Evolutionary conservation across 1,140 invertebrate genomes (phyloP).

Genomic region (Drosophila gunungcola): DNA sequence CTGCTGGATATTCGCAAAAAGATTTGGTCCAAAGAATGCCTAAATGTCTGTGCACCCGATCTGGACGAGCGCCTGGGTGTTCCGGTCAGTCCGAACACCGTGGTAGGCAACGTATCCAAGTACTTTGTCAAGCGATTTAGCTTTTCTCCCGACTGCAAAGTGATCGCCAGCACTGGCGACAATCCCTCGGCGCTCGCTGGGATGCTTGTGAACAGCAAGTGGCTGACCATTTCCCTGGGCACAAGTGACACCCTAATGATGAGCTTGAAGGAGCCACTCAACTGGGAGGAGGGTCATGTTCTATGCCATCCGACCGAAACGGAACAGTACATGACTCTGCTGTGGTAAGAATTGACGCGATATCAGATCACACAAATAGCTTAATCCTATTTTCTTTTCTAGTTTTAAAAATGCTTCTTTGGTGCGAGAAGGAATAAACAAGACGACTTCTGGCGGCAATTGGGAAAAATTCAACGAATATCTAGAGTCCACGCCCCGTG

Average conservation of each 20-base stretch:
- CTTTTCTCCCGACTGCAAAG: conserved; percentile 91
- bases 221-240: conserved; percentile 95
- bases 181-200: conserved; percentile 95
- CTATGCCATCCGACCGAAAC: conserved; percentile 93
- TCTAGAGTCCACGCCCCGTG: conserved; percentile 92
- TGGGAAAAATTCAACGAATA: conserved; percentile 95
- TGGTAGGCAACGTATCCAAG: conserved; percentile 89
- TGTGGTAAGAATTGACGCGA: conserved; percentile 88
- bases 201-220: conserved; percentile 91
- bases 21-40: conserved; percentile 90
- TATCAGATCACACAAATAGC: neutral
- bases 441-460: conserved; percentile 89
- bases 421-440: conserved; percentile 93
- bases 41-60: conserved; percentile 90
- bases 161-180: conserved; percentile 97
- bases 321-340: conserved; percentile 92
- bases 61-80: conserved; percentile 89
- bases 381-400: neutral
- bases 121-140: conserved; percentile 95
- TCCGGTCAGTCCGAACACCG: conserved; percentile 89
- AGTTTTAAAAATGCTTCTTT: conserved; percentile 98
- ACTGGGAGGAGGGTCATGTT: conserved; percentile 92
- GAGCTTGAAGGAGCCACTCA: conserved; percentile 89
- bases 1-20: conserved; percentile 93
- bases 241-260: conserved; percentile 97